phyloP scores from a whole-genome alignment of 2,888 invertebrate genomes.

The Bombylius discolor region DNA sequence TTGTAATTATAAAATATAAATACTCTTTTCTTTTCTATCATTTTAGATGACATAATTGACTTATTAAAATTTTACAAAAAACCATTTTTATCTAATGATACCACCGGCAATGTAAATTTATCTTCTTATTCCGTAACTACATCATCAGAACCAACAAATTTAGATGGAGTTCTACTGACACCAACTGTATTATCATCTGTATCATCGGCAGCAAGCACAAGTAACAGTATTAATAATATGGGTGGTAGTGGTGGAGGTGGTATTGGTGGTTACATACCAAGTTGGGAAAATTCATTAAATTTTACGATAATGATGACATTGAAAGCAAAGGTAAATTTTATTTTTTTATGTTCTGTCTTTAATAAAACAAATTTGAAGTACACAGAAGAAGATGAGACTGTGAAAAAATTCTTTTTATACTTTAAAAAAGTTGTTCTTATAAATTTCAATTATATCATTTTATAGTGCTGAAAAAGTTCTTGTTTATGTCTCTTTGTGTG shows the following conservation, averaged over 20 bases:
- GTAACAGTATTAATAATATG: neutral
- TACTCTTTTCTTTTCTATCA: slow-evolving; percentile 1
- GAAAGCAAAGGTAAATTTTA: slow-evolving; percentile 27
- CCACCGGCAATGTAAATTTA: neutral
- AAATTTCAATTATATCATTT: too few species aligned
- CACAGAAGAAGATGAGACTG: too few species aligned
- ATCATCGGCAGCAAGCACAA: neutral
- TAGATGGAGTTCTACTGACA: neutral
- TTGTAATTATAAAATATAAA: too few species aligned
- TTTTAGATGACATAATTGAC: slow-evolving; percentile 34
- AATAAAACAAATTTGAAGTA: neutral
- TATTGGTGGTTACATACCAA: slow-evolving; percentile 26
- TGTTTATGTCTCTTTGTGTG: too few species aligned
- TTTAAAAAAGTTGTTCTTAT: too few species aligned
- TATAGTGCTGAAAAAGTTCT: too few species aligned
- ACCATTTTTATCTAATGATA: slow-evolving; percentile 25
- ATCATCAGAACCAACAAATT: neutral
- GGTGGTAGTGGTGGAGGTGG: slow-evolving; percentile 18
- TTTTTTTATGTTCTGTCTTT: neutral
- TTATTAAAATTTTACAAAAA: slow-evolving; percentile 35
- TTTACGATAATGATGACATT: slow-evolving; percentile 34
- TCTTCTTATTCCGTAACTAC: neutral
- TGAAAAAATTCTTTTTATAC: too few species aligned
- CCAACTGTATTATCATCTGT: neutral
- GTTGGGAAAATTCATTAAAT: slow-evolving; percentile 31